Percentiles rank a stretch among this genome's conserved stretches.
Conservation (phyloP, 2,888 invertebrate genomes). For the Penaeus monodon region DNA sequence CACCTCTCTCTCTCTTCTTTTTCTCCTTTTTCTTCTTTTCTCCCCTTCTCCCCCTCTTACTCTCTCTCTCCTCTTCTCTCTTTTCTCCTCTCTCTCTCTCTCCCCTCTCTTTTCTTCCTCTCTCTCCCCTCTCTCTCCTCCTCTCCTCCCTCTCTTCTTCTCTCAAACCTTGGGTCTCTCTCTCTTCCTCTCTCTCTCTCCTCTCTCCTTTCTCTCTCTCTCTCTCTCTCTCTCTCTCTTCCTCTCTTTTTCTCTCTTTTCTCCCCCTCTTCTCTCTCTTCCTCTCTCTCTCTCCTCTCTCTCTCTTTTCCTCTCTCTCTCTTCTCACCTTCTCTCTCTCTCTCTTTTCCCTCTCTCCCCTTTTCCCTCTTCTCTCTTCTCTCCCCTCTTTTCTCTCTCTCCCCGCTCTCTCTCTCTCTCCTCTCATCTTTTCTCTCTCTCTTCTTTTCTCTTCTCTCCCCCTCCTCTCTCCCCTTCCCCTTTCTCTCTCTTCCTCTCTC, state of each 20-base stretch:
- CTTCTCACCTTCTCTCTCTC: neutral
- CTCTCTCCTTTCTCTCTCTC: neutral
- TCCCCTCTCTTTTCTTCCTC: no score
- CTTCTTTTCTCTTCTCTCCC: neutral
- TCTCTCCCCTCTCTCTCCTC: no score
- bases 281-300: neutral
- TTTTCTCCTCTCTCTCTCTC: no score
- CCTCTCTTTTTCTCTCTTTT: neutral
- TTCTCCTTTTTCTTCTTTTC: neutral
- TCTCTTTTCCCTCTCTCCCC: no score
- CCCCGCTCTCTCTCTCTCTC: neutral
- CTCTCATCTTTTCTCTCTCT: no score
- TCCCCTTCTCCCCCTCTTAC: neutral
- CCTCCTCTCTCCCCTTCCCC: no score
- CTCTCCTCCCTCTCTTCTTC: no score
- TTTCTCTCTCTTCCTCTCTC: neutral
- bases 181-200: no score
- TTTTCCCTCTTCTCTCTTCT: neutral
- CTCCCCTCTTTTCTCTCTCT: neutral
- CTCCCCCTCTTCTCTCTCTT: neutral
- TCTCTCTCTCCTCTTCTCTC: no score
- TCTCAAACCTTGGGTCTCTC: no score
- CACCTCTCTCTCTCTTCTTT: neutral
- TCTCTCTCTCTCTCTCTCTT: neutral
- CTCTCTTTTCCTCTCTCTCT: neutral